Evolutionary conservation across 2,888 invertebrate species (phyloP).

Genomic region (Opisthograptis luteolata): DNA sequence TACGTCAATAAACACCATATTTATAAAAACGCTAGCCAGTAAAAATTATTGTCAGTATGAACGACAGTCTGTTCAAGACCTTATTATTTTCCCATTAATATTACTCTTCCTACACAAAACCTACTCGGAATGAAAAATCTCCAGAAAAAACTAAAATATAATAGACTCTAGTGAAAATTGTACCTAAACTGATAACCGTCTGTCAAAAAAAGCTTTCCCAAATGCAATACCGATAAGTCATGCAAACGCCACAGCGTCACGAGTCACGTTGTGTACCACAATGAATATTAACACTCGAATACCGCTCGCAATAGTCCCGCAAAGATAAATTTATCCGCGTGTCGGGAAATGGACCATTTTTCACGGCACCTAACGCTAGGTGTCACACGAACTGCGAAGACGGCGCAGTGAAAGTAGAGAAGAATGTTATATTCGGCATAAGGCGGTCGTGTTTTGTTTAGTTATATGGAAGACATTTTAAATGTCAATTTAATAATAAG

Average conservation of each 20-base stretch:
- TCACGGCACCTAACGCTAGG: constrained; percentile 81
- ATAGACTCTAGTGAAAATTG: neutral
- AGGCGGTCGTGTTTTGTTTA: neutral
- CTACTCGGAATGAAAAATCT: neutral
- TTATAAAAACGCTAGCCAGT: no score
- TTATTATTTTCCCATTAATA: no score
- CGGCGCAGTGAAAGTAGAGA: constrained; percentile 17
- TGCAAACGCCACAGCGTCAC: constrained; percentile 19
- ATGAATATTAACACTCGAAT: constrained; percentile 81
- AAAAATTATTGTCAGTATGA: no score
- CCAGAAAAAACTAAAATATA: neutral
- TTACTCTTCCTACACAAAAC: no score
- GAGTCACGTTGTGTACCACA: constrained; percentile 62
- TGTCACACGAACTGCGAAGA: constrained; percentile 64
- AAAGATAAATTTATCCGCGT: constrained; percentile 81
- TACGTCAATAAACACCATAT: no score
- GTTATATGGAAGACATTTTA: no score
- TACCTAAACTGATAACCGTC: neutral
- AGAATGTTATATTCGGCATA: neutral
- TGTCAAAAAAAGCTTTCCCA: neutral
- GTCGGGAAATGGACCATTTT: constrained; percentile 78
- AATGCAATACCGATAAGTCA: constrained; percentile 16
- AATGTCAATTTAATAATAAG: no score
- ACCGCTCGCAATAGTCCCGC: constrained; percentile 71
- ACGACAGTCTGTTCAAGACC: no score